A percentile compares a stretch with the other conserved stretches of the same genome.
Conservation (phyloP, 2,113 vertebrate species). For the Myotis davidii region DNA sequence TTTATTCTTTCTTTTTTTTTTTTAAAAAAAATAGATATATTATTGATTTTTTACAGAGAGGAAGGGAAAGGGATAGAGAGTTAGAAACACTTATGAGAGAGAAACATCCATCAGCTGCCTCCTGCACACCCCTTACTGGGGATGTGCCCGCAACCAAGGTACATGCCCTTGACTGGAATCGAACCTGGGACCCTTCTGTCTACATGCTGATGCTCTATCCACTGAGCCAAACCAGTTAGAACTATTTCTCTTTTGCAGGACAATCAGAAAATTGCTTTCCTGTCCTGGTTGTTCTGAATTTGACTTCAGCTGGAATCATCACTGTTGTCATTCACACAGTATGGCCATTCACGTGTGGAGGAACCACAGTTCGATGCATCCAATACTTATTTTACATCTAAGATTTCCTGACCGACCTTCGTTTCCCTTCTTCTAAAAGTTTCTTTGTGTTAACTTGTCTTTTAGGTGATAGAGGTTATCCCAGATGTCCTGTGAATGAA, state of each 20-base stretch:
- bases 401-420: background rate
- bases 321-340: background rate
- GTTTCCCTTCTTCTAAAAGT: background rate
- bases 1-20: background rate
- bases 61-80: no score
- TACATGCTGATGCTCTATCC: no score
- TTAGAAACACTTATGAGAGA: no score
- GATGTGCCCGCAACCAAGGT: no score
- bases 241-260: slow-evolving; percentile 15
- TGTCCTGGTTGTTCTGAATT: slow-evolving; percentile 6
- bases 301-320: background rate
- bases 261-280: slow-evolving; percentile 34
- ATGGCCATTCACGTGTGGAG: background rate
- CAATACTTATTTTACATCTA: background rate
- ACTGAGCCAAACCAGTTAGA: no score
- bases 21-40: no score
- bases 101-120: no score
- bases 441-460: background rate
- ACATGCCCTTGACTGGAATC: no score
- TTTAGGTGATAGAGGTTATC: background rate
- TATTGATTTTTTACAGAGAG: no score
- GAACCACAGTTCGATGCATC: background rate
- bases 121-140: no score
- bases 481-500: background rate
- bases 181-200: no score